Evolutionary conservation across 2,797 vertebrate species (phyloP).

Genomic region (Leptatherina wallacei): DNA sequence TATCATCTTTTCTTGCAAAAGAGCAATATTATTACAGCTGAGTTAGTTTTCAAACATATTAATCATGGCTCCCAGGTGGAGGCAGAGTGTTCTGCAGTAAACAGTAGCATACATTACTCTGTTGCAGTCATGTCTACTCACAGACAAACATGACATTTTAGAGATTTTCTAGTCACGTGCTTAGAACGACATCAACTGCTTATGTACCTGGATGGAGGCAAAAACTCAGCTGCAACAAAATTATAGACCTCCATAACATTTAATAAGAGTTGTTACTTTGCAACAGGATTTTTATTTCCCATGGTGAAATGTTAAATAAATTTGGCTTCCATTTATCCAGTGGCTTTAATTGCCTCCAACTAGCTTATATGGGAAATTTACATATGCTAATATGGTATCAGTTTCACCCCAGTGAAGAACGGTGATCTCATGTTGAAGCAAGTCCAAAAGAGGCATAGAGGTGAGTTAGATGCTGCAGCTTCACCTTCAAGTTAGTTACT

Average conservation of each 20-base stretch:
- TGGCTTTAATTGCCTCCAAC: constrained; percentile 39
- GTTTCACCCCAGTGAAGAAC: constrained; percentile 50
- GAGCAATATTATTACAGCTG: constrained; percentile 77
- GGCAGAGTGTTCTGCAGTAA: constrained; percentile 60
- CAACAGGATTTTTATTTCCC: constrained; percentile 54
- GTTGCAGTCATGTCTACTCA: constrained; percentile 43
- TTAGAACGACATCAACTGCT: constrained; percentile 32
- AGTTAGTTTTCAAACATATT: constrained; percentile 77
- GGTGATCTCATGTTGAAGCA: constrained; percentile 29
- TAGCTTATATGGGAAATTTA: constrained; percentile 23
- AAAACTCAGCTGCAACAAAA: constrained; percentile 37
- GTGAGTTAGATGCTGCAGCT: constrained; percentile 23
- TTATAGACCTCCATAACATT: constrained; percentile 30
- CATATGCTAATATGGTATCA: constrained; percentile 37
- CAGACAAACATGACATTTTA: constrained; percentile 48
- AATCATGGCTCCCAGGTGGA: constrained; percentile 71
- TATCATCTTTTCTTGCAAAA: constrained; percentile 75
- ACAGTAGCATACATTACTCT: constrained; percentile 77
- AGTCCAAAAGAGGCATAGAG: constrained; percentile 29
- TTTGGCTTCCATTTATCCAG: constrained; percentile 39
- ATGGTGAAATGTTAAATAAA: constrained; percentile 42
- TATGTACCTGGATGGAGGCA: constrained; percentile 25
- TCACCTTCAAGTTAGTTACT: constrained; percentile 36
- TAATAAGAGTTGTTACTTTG: constrained; percentile 46
- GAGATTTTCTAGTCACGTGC: constrained; percentile 48